Conservation (phyloP, 2,113 vertebrate genomes). For the Prunella fulvescens region DNA sequence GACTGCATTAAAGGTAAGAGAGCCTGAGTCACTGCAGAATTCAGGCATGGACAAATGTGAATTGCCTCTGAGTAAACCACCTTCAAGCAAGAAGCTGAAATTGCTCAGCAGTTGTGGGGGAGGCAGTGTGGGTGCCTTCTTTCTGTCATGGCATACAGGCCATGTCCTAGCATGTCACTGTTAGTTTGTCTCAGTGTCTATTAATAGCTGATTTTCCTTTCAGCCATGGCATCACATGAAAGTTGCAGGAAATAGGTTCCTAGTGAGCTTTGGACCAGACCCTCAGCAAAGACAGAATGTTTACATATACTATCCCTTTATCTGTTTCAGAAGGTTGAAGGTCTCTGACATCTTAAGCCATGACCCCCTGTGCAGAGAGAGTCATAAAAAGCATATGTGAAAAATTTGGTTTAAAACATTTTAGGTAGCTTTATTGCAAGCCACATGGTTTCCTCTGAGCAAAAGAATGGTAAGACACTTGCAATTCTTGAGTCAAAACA, state of each 20-base stretch:
- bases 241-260: neutral
- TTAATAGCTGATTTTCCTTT: neutral
- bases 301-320: neutral
- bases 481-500: neutral
- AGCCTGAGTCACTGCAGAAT: neutral
- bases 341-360: neutral
- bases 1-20: neutral
- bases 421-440: neutral
- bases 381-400: neutral
- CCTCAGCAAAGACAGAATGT: neutral
- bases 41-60: neutral
- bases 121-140: neutral
- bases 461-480: neutral
- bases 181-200: neutral
- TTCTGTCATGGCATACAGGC: neutral
- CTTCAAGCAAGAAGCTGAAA: neutral
- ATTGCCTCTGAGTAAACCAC: neutral
- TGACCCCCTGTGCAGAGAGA: neutral
- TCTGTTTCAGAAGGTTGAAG: neutral
- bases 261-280: neutral
- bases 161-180: neutral
- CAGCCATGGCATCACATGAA: neutral
- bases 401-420: neutral
- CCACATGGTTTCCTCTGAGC: neutral
- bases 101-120: neutral